Evolutionary conservation across 2,113 vertebrate species (phyloP).

Genomic region (Girardinichthys multiradiatus): DNA sequence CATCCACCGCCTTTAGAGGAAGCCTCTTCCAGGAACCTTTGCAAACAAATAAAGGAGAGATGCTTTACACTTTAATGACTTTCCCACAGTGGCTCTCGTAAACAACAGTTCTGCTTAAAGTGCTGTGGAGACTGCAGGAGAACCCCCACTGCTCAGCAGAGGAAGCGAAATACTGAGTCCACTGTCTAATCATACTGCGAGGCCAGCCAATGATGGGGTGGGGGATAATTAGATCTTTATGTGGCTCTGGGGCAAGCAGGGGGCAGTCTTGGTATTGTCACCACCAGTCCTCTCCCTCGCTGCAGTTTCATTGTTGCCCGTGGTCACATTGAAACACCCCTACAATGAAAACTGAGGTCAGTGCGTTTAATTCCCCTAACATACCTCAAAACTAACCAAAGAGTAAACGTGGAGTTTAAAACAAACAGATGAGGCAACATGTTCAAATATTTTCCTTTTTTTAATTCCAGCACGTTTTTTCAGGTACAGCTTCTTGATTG

Average conservation of each 20-base stretch:
- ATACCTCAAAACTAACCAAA: slow-evolving; percentile 8
- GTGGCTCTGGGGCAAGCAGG: slow-evolving; percentile 62
- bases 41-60: slow-evolving; percentile 71
- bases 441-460: slow-evolving; percentile 2
- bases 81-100: slow-evolving; percentile 80
- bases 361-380: slow-evolving; percentile 1
- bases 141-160: slow-evolving; percentile 64
- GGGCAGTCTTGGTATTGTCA: slow-evolving; percentile 74
- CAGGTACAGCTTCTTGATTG: slow-evolving; percentile 32
- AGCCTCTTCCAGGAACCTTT: slow-evolving; percentile 68
- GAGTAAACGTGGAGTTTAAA: slow-evolving; percentile 4
- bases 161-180: slow-evolving; percentile 75
- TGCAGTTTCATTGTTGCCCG: slow-evolving; percentile 58
- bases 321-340: slow-evolving; percentile 55
- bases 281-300: slow-evolving; percentile 31
- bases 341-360: slow-evolving; percentile 28
- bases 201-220: slow-evolving; percentile 61
- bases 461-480: slow-evolving; percentile 16
- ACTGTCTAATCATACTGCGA: slow-evolving; percentile 70
- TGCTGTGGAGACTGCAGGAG: slow-evolving; percentile 54
- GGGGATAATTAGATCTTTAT: slow-evolving; percentile 78
- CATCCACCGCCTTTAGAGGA: slow-evolving; percentile 56
- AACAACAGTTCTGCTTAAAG: slow-evolving; percentile 70
- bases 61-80: slow-evolving; percentile 83
- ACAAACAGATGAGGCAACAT: slow-evolving; percentile 33